These are phyloP conservation scores for Strigamia maritima DNA, from an alignment of 2,888 invertebrate genomes.

Conservation along the genomic window DNA sequence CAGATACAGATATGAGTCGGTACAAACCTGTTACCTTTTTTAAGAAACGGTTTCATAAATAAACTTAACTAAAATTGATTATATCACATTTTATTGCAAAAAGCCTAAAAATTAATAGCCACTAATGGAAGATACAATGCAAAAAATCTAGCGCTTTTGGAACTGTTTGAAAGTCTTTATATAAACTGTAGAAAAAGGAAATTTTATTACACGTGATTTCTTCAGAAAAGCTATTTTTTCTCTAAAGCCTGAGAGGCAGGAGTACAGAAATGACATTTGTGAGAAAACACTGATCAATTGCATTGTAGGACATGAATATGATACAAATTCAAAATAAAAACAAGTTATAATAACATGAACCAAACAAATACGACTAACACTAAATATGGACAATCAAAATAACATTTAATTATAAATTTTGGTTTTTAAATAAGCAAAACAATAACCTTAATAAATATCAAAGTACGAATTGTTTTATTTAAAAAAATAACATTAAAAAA, in stretches of 20 bases:
- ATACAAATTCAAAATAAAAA: neutral
- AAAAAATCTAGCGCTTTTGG: conserved; percentile 23
- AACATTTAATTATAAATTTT: neutral
- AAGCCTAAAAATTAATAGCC: conserved; percentile 19
- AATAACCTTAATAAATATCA: neutral
- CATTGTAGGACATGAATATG: conserved; percentile 16
- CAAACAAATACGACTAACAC: neutral
- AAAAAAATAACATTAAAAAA: neutral
- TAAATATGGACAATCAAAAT: neutral
- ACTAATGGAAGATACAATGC: conserved; percentile 25
- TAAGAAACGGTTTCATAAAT: neutral
- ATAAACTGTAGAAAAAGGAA: conserved; percentile 28
- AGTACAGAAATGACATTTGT: conserved; percentile 17
- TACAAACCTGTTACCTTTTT: neutral
- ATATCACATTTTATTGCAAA: conserved; percentile 22
- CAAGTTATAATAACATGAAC: neutral
- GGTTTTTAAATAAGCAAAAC: no score
- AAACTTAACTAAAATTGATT: neutral
- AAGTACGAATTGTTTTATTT: neutral
- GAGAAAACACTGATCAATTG: conserved; percentile 26
- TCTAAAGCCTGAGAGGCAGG: neutral
- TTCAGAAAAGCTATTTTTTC: conserved; percentile 13
- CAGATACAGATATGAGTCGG: neutral
- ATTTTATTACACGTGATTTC: conserved; percentile 9
- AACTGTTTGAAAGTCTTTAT: neutral